Evolutionary conservation across 2,888 invertebrate genomes (phyloP).

Genomic region (Dicycla oo): DNA sequence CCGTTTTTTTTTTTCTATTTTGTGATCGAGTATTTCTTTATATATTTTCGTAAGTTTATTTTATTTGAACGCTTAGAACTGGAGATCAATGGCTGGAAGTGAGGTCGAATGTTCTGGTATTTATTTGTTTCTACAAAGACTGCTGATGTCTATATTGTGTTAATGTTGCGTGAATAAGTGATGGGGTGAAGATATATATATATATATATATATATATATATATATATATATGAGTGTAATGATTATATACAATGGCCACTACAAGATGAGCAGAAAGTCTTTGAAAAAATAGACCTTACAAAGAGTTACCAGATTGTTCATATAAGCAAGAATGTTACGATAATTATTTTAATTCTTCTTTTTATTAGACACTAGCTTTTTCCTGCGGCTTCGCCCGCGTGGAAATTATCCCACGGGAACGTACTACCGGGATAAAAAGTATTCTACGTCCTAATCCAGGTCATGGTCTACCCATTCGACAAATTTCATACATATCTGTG

Average conservation of each 20-base stretch:
- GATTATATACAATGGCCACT: too few relatives aligned
- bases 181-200: constrained; percentile 18
- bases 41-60: constrained; percentile 56
- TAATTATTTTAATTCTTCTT: not conserved
- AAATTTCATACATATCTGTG: too few relatives aligned
- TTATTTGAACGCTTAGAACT: constrained; percentile 39
- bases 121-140: constrained; percentile 25
- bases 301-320: too few relatives aligned
- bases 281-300: too few relatives aligned
- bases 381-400: too few relatives aligned
- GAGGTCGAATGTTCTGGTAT: constrained; percentile 18
- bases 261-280: too few relatives aligned
- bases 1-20: not conserved
- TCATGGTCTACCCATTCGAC: too few relatives aligned
- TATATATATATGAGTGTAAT: not conserved
- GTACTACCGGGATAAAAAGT: too few relatives aligned
- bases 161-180: constrained; percentile 33
- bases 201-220: too few relatives aligned
- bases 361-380: too few relatives aligned
- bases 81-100: constrained; percentile 38
- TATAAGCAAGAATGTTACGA: not conserved
- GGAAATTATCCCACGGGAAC: too few relatives aligned
- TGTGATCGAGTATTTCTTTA: constrained; percentile 15
- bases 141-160: constrained; percentile 12
- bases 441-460: too few relatives aligned